A percentile compares a stretch with the other conserved stretches of the same genome.
Evolutionary conservation across 2,113 vertebrate species (phyloP).

Genomic region (Hoplias malabaricus): DNA sequence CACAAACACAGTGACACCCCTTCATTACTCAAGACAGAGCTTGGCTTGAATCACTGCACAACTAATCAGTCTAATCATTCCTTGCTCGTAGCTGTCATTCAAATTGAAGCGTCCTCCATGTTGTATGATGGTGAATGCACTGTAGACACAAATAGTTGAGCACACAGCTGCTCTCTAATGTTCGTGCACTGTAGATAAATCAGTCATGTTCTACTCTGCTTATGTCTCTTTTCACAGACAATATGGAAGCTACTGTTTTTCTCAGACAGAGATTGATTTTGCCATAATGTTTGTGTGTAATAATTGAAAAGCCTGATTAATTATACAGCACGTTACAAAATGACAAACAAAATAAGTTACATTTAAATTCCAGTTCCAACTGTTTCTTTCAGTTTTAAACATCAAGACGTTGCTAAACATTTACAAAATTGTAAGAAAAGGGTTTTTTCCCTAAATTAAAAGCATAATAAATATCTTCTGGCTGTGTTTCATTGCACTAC

Average conservation of each 20-base stretch:
- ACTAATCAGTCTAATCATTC: neutral
- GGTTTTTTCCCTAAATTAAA: too few relatives aligned
- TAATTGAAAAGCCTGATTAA: too few relatives aligned
- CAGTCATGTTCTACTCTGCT: neutral
- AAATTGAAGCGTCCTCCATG: neutral
- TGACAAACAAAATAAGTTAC: too few relatives aligned
- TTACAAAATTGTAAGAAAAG: too few relatives aligned
- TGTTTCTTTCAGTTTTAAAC: too few relatives aligned
- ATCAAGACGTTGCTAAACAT: too few relatives aligned
- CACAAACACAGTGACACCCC: neutral
- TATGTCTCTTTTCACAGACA: neutral
- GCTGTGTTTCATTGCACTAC: too few relatives aligned
- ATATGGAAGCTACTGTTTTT: neutral
- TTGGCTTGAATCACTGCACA: neutral
- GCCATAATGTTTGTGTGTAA: neutral
- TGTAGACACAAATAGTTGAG: neutral
- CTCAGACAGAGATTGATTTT: too few relatives aligned
- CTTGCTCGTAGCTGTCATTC: neutral
- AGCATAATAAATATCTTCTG: too few relatives aligned
- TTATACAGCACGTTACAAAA: too few relatives aligned
- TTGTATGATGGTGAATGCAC: neutral
- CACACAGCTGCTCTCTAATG: conserved; percentile 9
- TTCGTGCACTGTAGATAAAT: neutral
- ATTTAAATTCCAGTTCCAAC: too few relatives aligned
- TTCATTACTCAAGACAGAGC: neutral